These are phyloP conservation scores for Meliscaeva auricollis DNA, from an alignment of 2,888 invertebrate genomes.

Conservation along the genomic window DNA sequence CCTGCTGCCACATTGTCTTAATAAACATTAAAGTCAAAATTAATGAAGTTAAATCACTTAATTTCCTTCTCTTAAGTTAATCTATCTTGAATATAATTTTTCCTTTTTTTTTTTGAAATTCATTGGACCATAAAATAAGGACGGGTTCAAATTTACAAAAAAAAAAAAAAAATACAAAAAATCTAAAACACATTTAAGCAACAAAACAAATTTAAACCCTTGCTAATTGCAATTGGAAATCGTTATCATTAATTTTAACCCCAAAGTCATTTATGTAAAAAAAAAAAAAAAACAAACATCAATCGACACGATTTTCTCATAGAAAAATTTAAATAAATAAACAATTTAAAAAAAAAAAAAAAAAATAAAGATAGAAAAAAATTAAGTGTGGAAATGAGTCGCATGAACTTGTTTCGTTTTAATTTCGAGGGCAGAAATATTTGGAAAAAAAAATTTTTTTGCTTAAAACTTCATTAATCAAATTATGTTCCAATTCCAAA, in stretches of 20 bases:
- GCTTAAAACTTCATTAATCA: too few species aligned
- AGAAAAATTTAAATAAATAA: conserved; percentile 68
- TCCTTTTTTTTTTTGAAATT: background rate
- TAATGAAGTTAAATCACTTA: conserved; percentile 58
- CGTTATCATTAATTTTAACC: conserved; percentile 60
- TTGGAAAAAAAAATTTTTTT: too few species aligned
- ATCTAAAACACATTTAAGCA: background rate
- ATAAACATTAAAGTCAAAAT: conserved; percentile 9
- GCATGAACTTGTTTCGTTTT: background rate
- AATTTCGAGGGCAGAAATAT: too few species aligned
- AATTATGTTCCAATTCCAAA: too few species aligned
- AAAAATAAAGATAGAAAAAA: background rate
- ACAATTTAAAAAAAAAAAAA: conserved; percentile 52
- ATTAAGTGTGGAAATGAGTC: background rate
- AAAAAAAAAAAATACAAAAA: background rate
- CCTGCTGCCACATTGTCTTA: background rate
- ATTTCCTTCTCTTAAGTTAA: conserved; percentile 27
- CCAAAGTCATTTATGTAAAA: conserved; percentile 47
- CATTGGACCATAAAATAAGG: conserved; percentile 35
- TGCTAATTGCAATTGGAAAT: conserved; percentile 62
- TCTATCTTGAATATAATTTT: conserved; percentile 14
- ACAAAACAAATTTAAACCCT: conserved; percentile 24
- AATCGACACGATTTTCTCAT: conserved; percentile 45
- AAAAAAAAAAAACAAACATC: conserved; percentile 18
- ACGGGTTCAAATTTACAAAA: background rate